phyloP scores from a whole-genome alignment of 2,888 invertebrate genomes.

The Flexamia atlantica region DNA sequence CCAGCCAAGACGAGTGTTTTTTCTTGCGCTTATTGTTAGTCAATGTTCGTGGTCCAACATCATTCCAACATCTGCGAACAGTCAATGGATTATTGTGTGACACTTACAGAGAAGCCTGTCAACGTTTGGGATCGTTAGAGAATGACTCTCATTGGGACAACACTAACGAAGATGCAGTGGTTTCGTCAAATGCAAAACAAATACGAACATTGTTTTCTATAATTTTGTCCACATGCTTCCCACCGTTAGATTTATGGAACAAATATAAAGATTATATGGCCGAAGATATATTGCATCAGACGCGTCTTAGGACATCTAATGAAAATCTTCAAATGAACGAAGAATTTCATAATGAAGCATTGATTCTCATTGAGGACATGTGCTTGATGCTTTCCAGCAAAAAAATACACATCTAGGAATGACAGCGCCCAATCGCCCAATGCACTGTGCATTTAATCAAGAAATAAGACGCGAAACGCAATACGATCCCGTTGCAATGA shows the following conservation, averaged over 20 bases:
- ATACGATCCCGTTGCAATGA: conserved; percentile 67
- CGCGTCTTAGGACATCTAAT: conserved; percentile 57
- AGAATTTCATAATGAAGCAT: conserved; percentile 70
- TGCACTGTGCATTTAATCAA: conserved; percentile 69
- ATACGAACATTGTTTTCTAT: conserved; percentile 53
- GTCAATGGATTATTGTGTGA: conserved; percentile 72
- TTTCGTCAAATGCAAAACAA: conserved; percentile 54
- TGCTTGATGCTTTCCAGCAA: conserved; percentile 68
- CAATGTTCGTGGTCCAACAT: conserved; percentile 72
- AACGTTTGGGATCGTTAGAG: conserved; percentile 71
- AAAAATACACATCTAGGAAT: conserved; percentile 70
- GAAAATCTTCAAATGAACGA: conserved; percentile 56
- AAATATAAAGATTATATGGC: neutral
- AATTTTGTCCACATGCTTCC: conserved; percentile 68
- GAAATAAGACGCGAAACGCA: conserved; percentile 66
- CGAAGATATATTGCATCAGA: conserved; percentile 69
- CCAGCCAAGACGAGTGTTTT: conserved; percentile 68
- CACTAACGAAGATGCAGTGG: conserved; percentile 67
- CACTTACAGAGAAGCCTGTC: conserved; percentile 74
- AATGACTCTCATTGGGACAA: conserved; percentile 71
- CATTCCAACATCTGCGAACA: conserved; percentile 71
- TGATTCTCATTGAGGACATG: conserved; percentile 71
- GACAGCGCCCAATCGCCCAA: conserved; percentile 71
- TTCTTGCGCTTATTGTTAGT: conserved; percentile 68
- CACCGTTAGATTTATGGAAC: conserved; percentile 69